Base-by-base conservation (phyloP, 2,113 vertebrate genomes). In the Stegastes partitus region DNA sequence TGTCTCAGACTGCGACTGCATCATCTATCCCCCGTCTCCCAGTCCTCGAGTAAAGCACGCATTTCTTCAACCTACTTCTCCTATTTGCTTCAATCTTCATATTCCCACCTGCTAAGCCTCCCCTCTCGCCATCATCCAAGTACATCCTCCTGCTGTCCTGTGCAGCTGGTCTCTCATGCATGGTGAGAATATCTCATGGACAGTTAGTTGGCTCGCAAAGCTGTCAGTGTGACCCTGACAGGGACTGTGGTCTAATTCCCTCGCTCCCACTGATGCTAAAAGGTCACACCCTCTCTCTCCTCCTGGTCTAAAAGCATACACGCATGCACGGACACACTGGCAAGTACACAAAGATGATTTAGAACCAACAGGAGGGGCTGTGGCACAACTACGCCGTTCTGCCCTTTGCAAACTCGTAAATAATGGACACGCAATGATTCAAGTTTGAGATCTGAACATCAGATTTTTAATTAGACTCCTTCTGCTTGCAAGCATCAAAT, bases 171-270 rank as follows among this genome's bases (percentile, higher is more conserved):
- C 70, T 81, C 68, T 72, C 34, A 42, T 71, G 44, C 37, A 31
- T 14, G 23, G 50, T 34, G 26, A 74, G 70, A 15, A 74, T 63
- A 65, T 74, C 68, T 82, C 59, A 53, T 37, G 58, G 82, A 77
- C 80, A 55, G 49, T 66, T 54, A 53, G 68, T 37, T 57, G 44
- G 47, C 68, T 49, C 23, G 31, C 77, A 63, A 63, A 74, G 81
- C 68, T 71, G 87, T 70, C 47, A 73, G 8, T n/a, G 37, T 71
- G 75, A 77, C 83, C 77, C 75, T 74, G 58, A 68, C 26, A 25
- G 64, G 50, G 62, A 65, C 57, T 56, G 42, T 55, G 45, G 44
- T 77, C 62, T 23, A 76, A 75, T 68, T 74, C 74, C 58, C 62
- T 68, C 6, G 34, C 63, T 68, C 49, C 45, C 23, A 39, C 50